Base-by-base conservation (phyloP, 2,888 invertebrate species). In the Melanostoma scalare region DNA sequence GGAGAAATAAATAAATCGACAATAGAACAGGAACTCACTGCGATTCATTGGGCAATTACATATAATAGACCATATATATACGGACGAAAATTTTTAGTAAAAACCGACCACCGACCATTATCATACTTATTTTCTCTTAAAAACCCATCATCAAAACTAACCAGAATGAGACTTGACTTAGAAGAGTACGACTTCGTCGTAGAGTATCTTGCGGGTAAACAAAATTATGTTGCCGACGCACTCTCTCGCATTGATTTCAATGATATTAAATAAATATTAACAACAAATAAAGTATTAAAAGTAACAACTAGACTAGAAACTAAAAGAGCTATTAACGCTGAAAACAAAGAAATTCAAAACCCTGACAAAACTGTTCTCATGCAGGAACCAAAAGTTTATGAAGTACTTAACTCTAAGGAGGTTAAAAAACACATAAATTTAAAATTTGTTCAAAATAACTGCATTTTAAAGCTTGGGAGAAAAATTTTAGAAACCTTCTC, bases 131-230 rank as follows among this genome's bases (percentile, higher is more conserved):
- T 86, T 44, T 73, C 84, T 33, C 78, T 87, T 67, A 84, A 79
- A 69, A 87, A 87, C 67, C 86, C 87, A 3, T 79, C 85, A 3
- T 87, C 86, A 30, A 86, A 87, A 77, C 58, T 88, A 30, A 87
- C 85, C 5, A 86, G 86, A 74, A 87, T 87, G 71, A 67, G 87
- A 52, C 75, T 87, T 31, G 81, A 85, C 10, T 60, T 88, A 38
- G 79, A 86, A 44, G 86, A 86, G 71, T 86, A 86, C 48, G 77
- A 86, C 55, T 87, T 87, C 53, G 50, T 40, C 33, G 77, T 87
- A 46, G 72, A 86, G 46, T 77, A 87, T 60, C 76, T 86, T 31
- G 78, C 72, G 74, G 86, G 86, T 5, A 86, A 86, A 65, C 85
- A 86, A 40, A 86, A 85, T 61, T 53, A 56, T 31, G 73, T 48